Evolutionary conservation across 2,797 vertebrate species (phyloP).

Genomic region (Anguilla megastoma): DNA sequence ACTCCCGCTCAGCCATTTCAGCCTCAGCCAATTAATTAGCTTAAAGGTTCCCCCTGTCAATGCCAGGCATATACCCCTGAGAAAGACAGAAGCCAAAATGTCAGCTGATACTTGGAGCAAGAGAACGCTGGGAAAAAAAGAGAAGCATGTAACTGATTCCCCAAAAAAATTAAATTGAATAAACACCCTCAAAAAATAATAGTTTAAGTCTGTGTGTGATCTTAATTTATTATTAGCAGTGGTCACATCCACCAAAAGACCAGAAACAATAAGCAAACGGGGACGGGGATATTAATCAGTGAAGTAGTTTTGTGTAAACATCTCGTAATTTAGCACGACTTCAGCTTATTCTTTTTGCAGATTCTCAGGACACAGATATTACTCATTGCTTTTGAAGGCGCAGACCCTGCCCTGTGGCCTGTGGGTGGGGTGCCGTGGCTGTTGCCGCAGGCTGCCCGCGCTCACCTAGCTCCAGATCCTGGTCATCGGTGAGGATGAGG

Average conservation of each 20-base stretch:
- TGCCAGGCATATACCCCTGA: conserved; percentile 7
- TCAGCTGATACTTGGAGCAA: not conserved
- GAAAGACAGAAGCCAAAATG: not conserved
- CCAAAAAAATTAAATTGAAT: not conserved
- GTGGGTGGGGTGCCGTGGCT: not conserved
- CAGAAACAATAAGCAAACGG: not conserved
- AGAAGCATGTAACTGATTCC: not conserved
- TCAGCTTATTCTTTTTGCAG: too few species aligned
- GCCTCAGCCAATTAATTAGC: conserved; percentile 9
- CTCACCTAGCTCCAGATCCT: conserved; percentile 94
- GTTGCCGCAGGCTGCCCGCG: conserved; percentile 2
- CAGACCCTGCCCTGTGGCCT: conserved; percentile 80
- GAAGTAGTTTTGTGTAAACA: too few species aligned
- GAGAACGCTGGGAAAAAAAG: not conserved
- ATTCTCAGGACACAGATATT: not conserved
- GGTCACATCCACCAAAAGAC: not conserved
- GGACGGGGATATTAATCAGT: too few species aligned
- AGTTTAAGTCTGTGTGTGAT: not conserved
- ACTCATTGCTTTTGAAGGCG: not conserved
- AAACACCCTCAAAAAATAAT: not conserved
- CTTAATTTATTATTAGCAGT: not conserved
- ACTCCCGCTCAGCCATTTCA: not conserved
- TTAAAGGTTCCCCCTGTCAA: not conserved
- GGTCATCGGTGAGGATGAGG: conserved; percentile 93
- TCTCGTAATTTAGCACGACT: too few species aligned